These are phyloP conservation scores for Acrocephalus kingi DNA, from an alignment of 2,113 vertebrate species.

Conservation along the genomic window DNA sequence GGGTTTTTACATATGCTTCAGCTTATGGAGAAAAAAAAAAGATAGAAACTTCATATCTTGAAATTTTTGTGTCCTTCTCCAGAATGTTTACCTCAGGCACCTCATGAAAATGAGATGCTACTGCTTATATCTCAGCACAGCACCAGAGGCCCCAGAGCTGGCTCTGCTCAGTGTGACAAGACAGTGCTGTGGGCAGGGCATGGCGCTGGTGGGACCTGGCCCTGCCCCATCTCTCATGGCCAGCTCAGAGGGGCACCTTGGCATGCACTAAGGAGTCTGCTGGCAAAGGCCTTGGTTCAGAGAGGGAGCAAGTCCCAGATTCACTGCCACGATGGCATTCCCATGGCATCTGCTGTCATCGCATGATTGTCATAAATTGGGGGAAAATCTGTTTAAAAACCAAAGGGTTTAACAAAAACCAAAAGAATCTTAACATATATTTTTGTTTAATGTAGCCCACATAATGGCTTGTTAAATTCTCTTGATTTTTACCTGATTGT, in stretches of 20 bases:
- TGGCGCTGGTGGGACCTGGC: accelerated
- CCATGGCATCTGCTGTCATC: not conserved
- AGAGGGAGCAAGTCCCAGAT: not conserved
- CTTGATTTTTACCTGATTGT: not conserved
- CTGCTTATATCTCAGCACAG: not conserved
- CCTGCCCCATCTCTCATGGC: not conserved
- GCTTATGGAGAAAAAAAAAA: not conserved
- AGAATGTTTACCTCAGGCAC: not conserved
- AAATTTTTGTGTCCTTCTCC: not conserved
- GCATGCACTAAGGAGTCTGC: not conserved
- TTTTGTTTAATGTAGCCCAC: accelerated
- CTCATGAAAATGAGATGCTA: not conserved
- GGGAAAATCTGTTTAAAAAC: not conserved
- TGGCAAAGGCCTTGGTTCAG: not conserved
- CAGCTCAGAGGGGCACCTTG: not conserved
- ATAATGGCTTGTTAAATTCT: not conserved
- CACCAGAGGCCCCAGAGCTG: not conserved
- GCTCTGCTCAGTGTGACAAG: not conserved
- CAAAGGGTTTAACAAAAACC: not conserved
- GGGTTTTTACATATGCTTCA: not conserved
- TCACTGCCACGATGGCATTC: not conserved
- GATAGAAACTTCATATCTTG: not conserved
- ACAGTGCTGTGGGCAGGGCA: not conserved
- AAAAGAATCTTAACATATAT: not conserved
- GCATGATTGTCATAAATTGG: not conserved